A percentile compares a stretch with the other conserved stretches of the same genome.
These are phyloP conservation scores for Acleris holmiana DNA, from an alignment of 2,888 invertebrate species.

Conservation along the genomic window DNA sequence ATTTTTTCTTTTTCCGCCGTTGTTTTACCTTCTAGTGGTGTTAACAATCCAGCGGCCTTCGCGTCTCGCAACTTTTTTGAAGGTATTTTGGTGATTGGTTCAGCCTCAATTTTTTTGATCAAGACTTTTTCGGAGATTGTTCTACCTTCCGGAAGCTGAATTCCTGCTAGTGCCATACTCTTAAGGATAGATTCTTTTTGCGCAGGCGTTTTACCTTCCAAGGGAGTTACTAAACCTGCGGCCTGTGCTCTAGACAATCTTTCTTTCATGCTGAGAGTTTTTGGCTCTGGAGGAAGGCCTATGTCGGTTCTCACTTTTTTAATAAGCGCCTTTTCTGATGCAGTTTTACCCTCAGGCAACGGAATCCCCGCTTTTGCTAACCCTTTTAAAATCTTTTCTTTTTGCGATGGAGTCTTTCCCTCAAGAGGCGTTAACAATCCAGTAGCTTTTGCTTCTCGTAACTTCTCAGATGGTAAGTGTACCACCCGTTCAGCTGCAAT, in stretches of 20 bases:
- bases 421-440: conserved; percentile 42
- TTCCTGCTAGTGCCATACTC: background rate
- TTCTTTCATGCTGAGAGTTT: background rate
- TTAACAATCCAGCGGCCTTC: background rate
- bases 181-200: background rate
- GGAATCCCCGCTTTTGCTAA: background rate
- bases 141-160: background rate
- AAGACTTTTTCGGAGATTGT: background rate
- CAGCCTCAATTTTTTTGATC: background rate
- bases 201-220: background rate
- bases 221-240: background rate
- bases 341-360: conserved; percentile 43
- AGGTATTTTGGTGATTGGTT: background rate
- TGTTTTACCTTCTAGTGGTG: background rate
- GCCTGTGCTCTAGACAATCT: background rate
- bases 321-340: conserved; percentile 44
- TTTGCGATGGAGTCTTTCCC: conserved; percentile 42
- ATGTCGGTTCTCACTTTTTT: conserved; percentile 43
- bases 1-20: background rate
- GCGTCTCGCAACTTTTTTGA: background rate
- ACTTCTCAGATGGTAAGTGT: conserved; percentile 35
- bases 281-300: conserved; percentile 16
- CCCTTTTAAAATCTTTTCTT: conserved; percentile 43
- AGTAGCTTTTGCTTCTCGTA: conserved; percentile 46
- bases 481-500: conserved; percentile 36